Base-by-base conservation (phyloP, 1,140 invertebrate species). In the Eurosta solidaginis region DNA sequence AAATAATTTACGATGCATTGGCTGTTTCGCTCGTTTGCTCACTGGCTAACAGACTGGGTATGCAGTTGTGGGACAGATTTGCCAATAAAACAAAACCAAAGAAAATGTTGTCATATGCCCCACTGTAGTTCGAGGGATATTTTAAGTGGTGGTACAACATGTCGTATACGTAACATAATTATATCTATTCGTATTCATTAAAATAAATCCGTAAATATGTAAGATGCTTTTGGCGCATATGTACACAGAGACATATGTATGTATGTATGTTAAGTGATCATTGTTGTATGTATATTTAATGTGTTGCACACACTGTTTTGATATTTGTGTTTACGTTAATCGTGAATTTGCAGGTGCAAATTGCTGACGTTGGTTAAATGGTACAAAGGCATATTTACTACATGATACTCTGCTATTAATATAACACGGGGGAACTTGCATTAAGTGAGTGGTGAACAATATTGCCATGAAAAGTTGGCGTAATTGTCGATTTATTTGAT, bases 111-210 rank as follows among this genome's bases (percentile, higher is more conserved):
- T 20, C 59, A 68, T 42, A 42, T 68, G 33, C 33, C 27, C 9
- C 22, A 12, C 1, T 25, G 20, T 22, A 52, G 27, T 40, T 10
- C 25, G 1, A 14, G 27, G 5, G 27, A 12, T 17, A 20, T 7
- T 0, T 22, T 10, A 3, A 14, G 6, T 42, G n/a, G 33, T 20
- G 54, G 54, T 68, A 22, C 10, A 29, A 36, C 59, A n/a, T 27
- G 59, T 42, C 33, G 59, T 68, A 68, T 68, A 68, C 59, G 59
- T 68, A 68, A 68, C 33, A 40, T 36, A 17, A 68, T 42, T 68
- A 68, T 7, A 52, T 22, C 20, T 22, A 17, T 52, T 54, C 2
- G 7, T n/a, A n/a, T n/a, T n/a, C n/a, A n/a, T n/a, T n/a, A n/a
- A n/a, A n/a, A n/a, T n/a, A n/a, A n/a, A n/a, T n/a, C n/a, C n/a